phyloP scores from a whole-genome alignment of 2,888 invertebrate species.

The Chesias legatella region DNA sequence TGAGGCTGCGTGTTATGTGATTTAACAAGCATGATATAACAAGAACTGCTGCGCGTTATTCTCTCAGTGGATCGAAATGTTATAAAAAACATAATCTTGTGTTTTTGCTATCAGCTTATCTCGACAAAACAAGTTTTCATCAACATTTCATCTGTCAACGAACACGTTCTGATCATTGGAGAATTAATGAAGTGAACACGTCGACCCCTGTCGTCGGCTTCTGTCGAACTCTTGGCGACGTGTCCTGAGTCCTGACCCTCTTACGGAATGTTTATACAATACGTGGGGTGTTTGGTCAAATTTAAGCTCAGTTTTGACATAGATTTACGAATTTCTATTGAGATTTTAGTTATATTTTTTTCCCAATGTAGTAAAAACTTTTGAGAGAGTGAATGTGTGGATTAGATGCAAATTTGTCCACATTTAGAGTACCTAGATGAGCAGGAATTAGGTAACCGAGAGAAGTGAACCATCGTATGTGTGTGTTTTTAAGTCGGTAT shows the following conservation, averaged over 20 bases:
- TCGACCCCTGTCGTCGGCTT: conserved; percentile 72
- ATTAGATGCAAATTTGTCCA: too few species aligned
- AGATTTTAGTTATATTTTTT: too few species aligned
- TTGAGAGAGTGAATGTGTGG: too few species aligned
- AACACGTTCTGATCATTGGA: conserved; percentile 58
- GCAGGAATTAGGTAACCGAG: too few species aligned
- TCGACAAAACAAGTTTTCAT: conserved; percentile 16
- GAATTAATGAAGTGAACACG: conserved; percentile 77
- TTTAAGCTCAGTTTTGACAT: background rate
- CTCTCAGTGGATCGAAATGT: background rate
- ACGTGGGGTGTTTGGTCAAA: conserved; percentile 41
- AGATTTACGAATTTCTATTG: too few species aligned
- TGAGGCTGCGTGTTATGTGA: too few species aligned
- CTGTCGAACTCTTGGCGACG: conserved; percentile 46
- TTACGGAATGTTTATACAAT: conserved; percentile 64
- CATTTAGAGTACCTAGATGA: too few species aligned
- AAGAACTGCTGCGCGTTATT: background rate
- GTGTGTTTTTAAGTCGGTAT: too few species aligned
- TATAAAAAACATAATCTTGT: conserved; percentile 6
- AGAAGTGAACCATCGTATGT: too few species aligned
- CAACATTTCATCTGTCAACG: conserved; percentile 29
- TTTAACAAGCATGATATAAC: too few species aligned
- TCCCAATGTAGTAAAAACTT: too few species aligned
- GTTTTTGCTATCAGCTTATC: conserved; percentile 11
- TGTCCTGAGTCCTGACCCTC: conserved; percentile 42